Conservation (phyloP, 1,140 invertebrate genomes). For the Magallana ariakensis region DNA sequence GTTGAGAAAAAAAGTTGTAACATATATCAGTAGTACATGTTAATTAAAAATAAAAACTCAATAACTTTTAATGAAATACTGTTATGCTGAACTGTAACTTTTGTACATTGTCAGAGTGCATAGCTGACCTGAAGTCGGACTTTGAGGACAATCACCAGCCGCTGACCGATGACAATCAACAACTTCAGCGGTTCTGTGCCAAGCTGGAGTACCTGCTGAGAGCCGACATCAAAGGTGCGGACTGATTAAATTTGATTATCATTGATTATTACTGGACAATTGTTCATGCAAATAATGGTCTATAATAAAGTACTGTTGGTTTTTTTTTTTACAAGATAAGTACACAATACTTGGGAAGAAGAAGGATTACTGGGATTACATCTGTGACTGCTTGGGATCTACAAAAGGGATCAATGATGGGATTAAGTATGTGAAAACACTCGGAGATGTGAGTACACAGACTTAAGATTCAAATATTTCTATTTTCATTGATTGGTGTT, state of each 20-base stretch:
- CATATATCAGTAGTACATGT: too few species aligned
- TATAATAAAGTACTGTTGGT: neutral
- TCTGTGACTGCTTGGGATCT: conserved; percentile 76
- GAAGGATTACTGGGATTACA: conserved; percentile 81
- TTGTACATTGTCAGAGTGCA: conserved; percentile 71
- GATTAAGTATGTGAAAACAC: conserved; percentile 79
- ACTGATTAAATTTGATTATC: neutral
- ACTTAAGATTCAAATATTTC: too few species aligned
- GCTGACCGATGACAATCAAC: conserved; percentile 78
- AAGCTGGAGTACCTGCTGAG: conserved; percentile 79
- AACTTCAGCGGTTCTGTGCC: conserved; percentile 78
- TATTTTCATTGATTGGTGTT: too few species aligned
- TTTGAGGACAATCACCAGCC: conserved; percentile 74
- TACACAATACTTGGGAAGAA: conserved; percentile 75
- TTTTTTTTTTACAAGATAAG: conserved; percentile 67
- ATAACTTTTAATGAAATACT: neutral
- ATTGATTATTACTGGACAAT: too few species aligned
- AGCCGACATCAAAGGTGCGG: conserved; percentile 76
- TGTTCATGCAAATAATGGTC: too few species aligned
- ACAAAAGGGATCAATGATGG: conserved; percentile 78
- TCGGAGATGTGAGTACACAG: conserved; percentile 75
- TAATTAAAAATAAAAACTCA: too few species aligned
- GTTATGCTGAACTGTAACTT: neutral
- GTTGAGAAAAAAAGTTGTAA: too few species aligned
- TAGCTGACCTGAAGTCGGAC: conserved; percentile 69